These are phyloP conservation scores for Lithobius niger DNA, from an alignment of 1,140 invertebrate genomes.

Conservation along the genomic window DNA sequence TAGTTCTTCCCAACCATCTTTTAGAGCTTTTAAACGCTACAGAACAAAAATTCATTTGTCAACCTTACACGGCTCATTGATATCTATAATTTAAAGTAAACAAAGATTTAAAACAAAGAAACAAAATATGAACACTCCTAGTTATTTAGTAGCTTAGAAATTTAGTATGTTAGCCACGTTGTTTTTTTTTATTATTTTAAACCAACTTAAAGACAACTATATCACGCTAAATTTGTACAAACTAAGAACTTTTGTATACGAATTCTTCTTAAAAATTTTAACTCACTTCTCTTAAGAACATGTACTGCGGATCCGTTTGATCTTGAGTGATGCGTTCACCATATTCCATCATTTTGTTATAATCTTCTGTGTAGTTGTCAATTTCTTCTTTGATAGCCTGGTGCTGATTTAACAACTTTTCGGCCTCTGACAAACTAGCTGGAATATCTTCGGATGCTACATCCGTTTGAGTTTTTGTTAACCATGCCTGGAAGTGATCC, in stretches of 20 bases:
- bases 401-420: constrained; percentile 87
- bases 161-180: no score
- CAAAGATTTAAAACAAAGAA: no score
- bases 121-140: no score
- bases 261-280: no score
- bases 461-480: constrained; percentile 94
- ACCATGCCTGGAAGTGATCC: constrained; percentile 99
- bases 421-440: constrained; percentile 87
- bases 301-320: constrained; percentile 86
- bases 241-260: no score
- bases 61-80: no score
- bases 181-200: no score
- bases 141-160: no score
- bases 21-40: constrained; percentile 79
- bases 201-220: no score
- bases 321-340: constrained; percentile 84
- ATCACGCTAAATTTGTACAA: no score
- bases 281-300: constrained; percentile 77
- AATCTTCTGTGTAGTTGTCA: constrained; percentile 96
- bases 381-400: constrained; percentile 97
- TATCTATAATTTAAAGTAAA: no score
- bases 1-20: constrained; percentile 97
- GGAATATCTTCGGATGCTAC: constrained; percentile 97
- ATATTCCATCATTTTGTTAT: constrained; percentile 98
- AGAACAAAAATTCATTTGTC: constrained; percentile 15